phyloP scores from a whole-genome alignment of 2,888 invertebrate genomes.

The Archaeoteleia sp. region DNA sequence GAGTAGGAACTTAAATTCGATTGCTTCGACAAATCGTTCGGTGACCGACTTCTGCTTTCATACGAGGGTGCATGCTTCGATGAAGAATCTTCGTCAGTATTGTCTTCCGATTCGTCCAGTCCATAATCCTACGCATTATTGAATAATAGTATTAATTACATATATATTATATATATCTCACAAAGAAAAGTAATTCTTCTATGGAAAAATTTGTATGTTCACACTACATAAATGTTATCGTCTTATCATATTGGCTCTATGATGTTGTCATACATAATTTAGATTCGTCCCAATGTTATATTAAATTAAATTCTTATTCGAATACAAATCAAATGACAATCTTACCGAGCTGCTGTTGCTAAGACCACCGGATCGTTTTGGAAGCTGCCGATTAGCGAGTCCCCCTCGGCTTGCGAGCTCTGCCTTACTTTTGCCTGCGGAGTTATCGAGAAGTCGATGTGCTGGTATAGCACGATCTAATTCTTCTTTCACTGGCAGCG shows the following conservation, averaged over 20 bases:
- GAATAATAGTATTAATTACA: too few species aligned
- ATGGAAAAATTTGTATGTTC: too few species aligned
- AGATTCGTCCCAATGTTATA: too few species aligned
- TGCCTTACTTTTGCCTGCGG: constrained; percentile 88
- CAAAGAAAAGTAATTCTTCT: too few species aligned
- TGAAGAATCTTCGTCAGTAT: constrained; percentile 78
- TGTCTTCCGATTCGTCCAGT: constrained; percentile 83
- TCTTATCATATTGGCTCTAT: too few species aligned
- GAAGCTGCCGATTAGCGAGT: constrained; percentile 84
- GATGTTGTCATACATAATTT: too few species aligned
- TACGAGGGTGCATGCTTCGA: constrained; percentile 66
- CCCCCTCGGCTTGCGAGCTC: constrained; percentile 89
- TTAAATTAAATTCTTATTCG: too few species aligned
- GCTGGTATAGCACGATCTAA: constrained; percentile 92
- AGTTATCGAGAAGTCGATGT: constrained; percentile 90
- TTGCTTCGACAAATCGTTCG: constrained; percentile 73
- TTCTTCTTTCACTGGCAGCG: constrained; percentile 78
- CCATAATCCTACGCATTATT: constrained; percentile 90
- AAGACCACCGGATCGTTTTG: constrained; percentile 75
- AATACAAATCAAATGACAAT: too few species aligned
- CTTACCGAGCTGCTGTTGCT: constrained; percentile 83
- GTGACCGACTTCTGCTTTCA: constrained; percentile 67
- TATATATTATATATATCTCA: too few species aligned
- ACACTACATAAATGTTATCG: too few species aligned
- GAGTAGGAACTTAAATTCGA: constrained; percentile 72